phyloP scores from a whole-genome alignment of 2,113 vertebrate genomes.

The Manacus vitellinus region DNA sequence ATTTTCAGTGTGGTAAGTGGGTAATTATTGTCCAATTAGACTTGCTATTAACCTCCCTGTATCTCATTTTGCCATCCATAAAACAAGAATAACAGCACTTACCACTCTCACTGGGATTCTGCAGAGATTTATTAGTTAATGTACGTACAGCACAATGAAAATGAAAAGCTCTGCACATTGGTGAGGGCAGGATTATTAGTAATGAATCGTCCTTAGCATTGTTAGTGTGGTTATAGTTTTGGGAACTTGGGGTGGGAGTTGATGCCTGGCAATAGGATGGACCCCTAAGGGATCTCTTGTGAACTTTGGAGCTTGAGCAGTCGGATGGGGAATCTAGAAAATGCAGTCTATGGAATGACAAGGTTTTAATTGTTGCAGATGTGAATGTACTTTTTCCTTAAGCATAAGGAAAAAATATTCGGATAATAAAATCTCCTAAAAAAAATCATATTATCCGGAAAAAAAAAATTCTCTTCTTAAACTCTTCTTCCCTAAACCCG shows the following conservation, averaged over 20 bases:
- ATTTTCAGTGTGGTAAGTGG: constrained; percentile 58
- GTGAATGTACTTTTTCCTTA: accelerated
- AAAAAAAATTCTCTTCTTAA: neutral
- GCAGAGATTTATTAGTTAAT: constrained; percentile 32
- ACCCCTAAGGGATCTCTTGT: accelerated
- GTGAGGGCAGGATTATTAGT: neutral
- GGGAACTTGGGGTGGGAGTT: neutral
- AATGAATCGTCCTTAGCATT: neutral
- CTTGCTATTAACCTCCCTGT: constrained; percentile 61
- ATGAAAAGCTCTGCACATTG: neutral
- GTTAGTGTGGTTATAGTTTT: accelerated
- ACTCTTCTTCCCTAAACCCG: neutral
- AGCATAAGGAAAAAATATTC: neutral
- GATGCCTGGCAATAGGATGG: neutral
- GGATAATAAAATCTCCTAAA: neutral
- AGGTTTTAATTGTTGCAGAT: neutral
- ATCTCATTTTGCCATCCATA: constrained; percentile 49
- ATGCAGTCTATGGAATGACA: accelerated
- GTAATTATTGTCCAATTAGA: constrained; percentile 66
- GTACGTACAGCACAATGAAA: neutral
- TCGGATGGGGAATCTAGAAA: accelerated
- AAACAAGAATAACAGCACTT: constrained; percentile 42
- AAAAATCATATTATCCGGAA: neutral
- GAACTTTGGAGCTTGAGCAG: neutral
- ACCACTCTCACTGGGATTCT: neutral